Base-by-base conservation (phyloP, 1,140 invertebrate genomes). In the Homalodisca vitripennis region DNA sequence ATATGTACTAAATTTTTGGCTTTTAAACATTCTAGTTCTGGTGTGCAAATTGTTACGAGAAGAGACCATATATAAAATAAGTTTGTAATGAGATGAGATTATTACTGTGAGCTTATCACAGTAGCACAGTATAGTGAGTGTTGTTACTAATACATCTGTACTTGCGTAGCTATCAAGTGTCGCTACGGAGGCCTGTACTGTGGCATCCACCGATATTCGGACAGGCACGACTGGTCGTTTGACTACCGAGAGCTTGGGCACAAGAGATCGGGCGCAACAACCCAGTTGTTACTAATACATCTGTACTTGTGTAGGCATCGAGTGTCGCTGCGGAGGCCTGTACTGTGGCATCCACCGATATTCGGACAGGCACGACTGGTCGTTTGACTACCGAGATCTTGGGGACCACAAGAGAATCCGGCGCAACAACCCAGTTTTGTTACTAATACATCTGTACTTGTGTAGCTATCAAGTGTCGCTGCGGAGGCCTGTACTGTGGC, bases 391-490 rank as follows among this genome's bases (percentile, higher is more conserved):
- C 84, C 92, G 96, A 83, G 94, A 98, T 86, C 89, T 97, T 82
- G 98, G 96, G 74, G 96, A 96, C 81, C 93, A 98, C 84, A 95
- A 99, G 83, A n/a, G n/a, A n/a, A 98, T 99, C 80, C 89, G 97
- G 80, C 97, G 97, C 84, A 98, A 98, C 85, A 99, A 99, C 88
- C 98, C 98, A 73, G 94, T 99, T n/a, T n/a, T 78, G 94, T 99
- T 76, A 94, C 98, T 79, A 95, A n/a, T n/a, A n/a, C n/a, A n/a
- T n/a, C n/a, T n/a, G n/a, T n/a, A n/a, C n/a, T n/a, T n/a, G n/a
- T n/a, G n/a, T n/a, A n/a, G n/a, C n/a, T n/a, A n/a, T 99, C 83
- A 90, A 95, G 80, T 99, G 98, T 85, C 93, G 98, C 78, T 99
- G 98, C 85, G 98, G 97, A 74, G 97, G 97, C 75, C 85, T 98